Evolutionary conservation across 2,113 vertebrate genomes (phyloP), one percentile per base, ranked within the genome.

Genomic region (Blennius ocellaris): DNA sequence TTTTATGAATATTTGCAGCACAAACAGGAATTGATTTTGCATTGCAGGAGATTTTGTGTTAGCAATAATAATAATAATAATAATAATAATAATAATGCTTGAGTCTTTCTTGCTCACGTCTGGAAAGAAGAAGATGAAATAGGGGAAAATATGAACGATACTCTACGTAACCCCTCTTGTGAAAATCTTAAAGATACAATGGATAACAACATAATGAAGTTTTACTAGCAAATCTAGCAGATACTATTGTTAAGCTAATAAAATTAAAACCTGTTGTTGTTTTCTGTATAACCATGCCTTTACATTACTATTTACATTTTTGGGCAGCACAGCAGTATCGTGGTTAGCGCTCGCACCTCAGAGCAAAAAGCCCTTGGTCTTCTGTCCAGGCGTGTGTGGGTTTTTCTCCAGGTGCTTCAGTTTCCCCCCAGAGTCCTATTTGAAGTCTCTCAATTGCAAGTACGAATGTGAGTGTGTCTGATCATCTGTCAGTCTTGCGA

Each of bases 111-210:
- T 59, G 16, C 48, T 56, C 6, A 21, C n/a, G 15, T 37, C 17
- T 50, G 38, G 52, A 63, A 16, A 16, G 41, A 10, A 40, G 30
- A 45, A 15, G 11, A 3, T 39, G 11, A 52, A 40, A 14, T 40
- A 39, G 41, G 0, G 6, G 52, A n/a, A 49, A 66, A 54, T 30
- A 10, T 6, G 39, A 10, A 11, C 10, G 43, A 30, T 30, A 30
- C 21, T 30, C n/a, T 16, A 66, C 11, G 38, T 7, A 11, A 11
- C 10, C 58, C 66, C 38, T 15, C 41, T 40, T 36, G 4, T n/a
- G 60, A 15, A 45, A 10, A 68, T 15, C 49, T 41, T 10, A 48
- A 5, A 68, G 43, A 40, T 10, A 45, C 39, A 54, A 6, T 72
- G 38, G 49, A 30, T 9, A 55, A 44, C 11, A 55, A 37, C 11